A percentile compares a stretch with the other conserved stretches of the same genome.
Evolutionary conservation across 2,797 vertebrate species (phyloP).

Genomic region (Gallirallus australis): DNA sequence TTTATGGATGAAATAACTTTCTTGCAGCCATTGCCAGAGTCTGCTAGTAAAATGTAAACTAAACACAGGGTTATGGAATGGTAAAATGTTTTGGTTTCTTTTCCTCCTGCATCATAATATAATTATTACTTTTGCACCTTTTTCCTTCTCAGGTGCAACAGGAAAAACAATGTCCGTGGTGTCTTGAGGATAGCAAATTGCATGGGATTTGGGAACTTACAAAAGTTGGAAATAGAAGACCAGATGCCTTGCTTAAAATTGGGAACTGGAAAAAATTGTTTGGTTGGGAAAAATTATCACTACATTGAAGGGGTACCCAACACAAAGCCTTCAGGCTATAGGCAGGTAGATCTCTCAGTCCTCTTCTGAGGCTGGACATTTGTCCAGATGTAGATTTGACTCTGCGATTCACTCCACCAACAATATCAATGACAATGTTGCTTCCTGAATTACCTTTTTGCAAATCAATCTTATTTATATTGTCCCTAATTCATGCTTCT

Average conservation of each 20-base stretch:
- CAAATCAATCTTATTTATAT: not conserved
- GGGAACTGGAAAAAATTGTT: not conserved
- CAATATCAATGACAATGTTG: fast-evolving
- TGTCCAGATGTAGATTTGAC: not conserved
- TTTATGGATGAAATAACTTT: not conserved
- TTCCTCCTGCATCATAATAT: not conserved
- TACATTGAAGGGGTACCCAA: not conserved
- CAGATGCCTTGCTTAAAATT: not conserved
- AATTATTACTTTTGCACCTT: not conserved
- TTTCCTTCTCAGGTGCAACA: not conserved
- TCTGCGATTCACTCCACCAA: not conserved
- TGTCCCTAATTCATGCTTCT: not conserved
- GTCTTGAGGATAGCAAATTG: not conserved
- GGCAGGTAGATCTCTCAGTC: not conserved
- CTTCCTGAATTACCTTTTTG: not conserved
- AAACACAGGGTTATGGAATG: not conserved
- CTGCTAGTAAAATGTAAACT: not conserved
- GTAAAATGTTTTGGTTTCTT: not conserved
- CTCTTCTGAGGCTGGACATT: not conserved
- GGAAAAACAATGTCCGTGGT: not conserved
- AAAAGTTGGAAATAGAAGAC: not conserved
- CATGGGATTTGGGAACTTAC: not conserved
- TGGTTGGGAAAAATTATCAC: not conserved
- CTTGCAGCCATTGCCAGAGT: not conserved
- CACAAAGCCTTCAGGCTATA: not conserved